Evolutionary conservation across 2,113 vertebrate species (phyloP), one percentile per base, ranked within the genome.

Genomic region (Tinamus guttatus): DNA sequence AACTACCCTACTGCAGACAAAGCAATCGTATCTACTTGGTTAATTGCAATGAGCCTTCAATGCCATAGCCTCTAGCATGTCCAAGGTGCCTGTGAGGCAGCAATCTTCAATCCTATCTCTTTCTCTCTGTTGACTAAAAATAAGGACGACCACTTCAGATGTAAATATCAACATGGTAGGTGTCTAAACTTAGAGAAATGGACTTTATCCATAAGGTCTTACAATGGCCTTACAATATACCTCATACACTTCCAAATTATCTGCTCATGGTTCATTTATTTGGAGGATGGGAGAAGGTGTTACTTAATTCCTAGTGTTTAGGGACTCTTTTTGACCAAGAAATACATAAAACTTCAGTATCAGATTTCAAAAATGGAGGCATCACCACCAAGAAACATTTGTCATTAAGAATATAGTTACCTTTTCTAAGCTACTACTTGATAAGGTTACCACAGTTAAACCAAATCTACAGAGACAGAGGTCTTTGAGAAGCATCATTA

Each of bases 311-410:
- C 32, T 74, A 20, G 36, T 20, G 73, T 0, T 2, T 3, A 70
- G 49, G 65, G 28, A 36, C 36, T 63, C 24, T 67, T 86, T 70
- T 58, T 74, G 36, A 51, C 25, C 68, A 27, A 17, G 47, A 49
- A 76, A 76, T 34, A 77, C 0, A 0, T 41, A 58, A 68, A 67
- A 71, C 5, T 47, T 56, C 28, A 34, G 9, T 8, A 10, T 67
- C 8, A 0, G 49, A 60, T 27, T 30, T 28, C 5, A 60, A 80
- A 87, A 84, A 79, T 6, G 4, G 8, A 7, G 11, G 28, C 41
- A 75, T 54, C 38, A 75, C 52, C 60, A 75, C 16, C 60, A 67
- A 49, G 65, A 81, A 91, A 64, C 30, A 1, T 64, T 76, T 82
- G n/a, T 40, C 59, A 43, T 58, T 65, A 87, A 60, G 34, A 80